Conservation (phyloP, 2,113 vertebrate genomes). For the Tragelaphus imberbis region DNA sequence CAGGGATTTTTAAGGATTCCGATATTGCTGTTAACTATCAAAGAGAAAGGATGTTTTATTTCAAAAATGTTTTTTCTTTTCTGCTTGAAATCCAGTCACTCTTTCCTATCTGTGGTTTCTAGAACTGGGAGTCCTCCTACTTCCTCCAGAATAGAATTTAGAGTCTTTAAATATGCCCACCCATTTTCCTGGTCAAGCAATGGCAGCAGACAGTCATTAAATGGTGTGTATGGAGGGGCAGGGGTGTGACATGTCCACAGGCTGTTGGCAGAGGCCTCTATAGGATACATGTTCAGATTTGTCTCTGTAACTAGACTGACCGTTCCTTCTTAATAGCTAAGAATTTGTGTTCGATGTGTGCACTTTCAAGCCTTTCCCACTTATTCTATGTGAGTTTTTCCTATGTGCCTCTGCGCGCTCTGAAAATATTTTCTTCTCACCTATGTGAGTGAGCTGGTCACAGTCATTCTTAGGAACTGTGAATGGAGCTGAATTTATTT, state of each 20-base stretch:
- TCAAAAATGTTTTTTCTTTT: background rate
- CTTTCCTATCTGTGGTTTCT: background rate
- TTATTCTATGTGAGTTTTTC: background rate
- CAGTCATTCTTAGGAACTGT: slow-evolving; percentile 30
- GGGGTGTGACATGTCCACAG: accelerated
- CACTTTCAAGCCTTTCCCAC: background rate
- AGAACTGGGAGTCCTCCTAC: background rate
- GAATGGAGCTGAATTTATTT: slow-evolving; percentile 44
- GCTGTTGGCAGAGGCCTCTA: background rate
- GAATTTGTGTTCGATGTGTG: background rate
- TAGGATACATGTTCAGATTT: background rate
- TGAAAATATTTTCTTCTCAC: slow-evolving; percentile 53
- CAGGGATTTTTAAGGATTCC: background rate
- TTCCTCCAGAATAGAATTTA: background rate
- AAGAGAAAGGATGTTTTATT: background rate
- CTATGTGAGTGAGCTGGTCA: slow-evolving; percentile 14
- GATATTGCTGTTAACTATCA: background rate
- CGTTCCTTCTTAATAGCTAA: background rate
- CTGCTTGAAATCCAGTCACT: background rate
- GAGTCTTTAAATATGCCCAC: background rate
- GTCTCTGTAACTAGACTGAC: background rate
- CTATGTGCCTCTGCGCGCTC: background rate
- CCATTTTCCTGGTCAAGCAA: background rate
- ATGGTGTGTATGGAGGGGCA: accelerated
- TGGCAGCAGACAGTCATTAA: background rate